Evolutionary conservation across 1,140 invertebrate species (phyloP).

Genomic region (Akabosia matsudoensis): DNA sequence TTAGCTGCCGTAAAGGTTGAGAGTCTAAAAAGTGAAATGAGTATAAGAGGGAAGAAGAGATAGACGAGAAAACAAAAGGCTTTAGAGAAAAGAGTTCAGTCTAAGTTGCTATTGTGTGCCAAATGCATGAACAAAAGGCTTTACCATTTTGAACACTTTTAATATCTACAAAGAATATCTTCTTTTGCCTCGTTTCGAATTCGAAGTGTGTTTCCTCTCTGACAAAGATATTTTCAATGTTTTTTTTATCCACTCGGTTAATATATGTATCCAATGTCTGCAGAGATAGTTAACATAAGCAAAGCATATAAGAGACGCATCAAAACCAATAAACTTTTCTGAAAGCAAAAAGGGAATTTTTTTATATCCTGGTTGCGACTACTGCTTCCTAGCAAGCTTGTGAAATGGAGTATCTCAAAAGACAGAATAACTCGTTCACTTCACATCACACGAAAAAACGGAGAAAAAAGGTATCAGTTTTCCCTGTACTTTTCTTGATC

Average conservation of each 20-base stretch:
- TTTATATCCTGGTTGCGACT: no score
- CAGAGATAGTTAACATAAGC: neutral
- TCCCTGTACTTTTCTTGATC: neutral
- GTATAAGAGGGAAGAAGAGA: neutral
- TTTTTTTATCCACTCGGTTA: no score
- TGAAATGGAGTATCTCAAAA: neutral
- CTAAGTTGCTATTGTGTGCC: neutral
- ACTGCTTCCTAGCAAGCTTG: no score
- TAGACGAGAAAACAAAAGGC: neutral
- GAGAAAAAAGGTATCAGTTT: conserved; percentile 22
- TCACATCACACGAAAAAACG: conserved; percentile 14
- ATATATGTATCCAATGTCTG: no score
- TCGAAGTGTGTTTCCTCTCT: neutral
- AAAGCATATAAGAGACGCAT: neutral
- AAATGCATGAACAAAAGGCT: neutral
- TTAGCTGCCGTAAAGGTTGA: neutral
- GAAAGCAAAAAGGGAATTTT: no score
- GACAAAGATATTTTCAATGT: no score
- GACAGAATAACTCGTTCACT: conserved; percentile 4
- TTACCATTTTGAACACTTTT: neutral
- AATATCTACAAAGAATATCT: neutral
- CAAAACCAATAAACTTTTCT: neutral
- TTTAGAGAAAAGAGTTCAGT: neutral
- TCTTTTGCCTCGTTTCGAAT: neutral
- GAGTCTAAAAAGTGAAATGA: neutral